These are phyloP conservation scores for Nomada goodeniana DNA, from an alignment of 2,888 invertebrate species.

Conservation along the genomic window DNA sequence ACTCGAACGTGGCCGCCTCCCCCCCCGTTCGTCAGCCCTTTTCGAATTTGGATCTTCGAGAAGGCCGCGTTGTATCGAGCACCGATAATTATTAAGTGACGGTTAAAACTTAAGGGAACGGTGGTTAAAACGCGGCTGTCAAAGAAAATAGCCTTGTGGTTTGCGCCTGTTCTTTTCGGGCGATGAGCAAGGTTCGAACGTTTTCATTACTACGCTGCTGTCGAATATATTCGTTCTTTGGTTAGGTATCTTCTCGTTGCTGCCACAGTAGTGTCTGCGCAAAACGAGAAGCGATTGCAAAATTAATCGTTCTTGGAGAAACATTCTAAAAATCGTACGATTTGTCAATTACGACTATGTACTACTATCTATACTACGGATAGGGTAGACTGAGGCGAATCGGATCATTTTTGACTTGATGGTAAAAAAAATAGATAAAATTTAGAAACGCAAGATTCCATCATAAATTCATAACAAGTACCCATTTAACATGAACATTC, in stretches of 20 bases:
- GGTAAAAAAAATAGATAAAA: too few relatives aligned
- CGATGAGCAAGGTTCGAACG: slow-evolving; percentile 19
- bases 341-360: not conserved
- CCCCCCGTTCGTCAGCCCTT: slow-evolving; percentile 57
- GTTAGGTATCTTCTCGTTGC: not conserved
- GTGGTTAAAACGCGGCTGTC: slow-evolving; percentile 57
- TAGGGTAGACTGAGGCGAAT: too few relatives aligned
- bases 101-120: slow-evolving; percentile 47
- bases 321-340: not conserved
- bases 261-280: too few relatives aligned
- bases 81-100: slow-evolving; percentile 67
- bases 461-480: too few relatives aligned
- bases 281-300: not conserved
- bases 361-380: too few relatives aligned
- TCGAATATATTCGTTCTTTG: not conserved
- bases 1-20: slow-evolving; percentile 63
- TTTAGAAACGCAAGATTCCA: too few relatives aligned
- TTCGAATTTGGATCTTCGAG: slow-evolving; percentile 57
- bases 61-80: slow-evolving; percentile 46
- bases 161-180: not conserved
- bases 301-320: not conserved
- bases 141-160: slow-evolving; percentile 13
- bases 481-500: too few relatives aligned
- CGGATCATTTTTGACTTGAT: too few relatives aligned
- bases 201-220: slow-evolving; percentile 30